phyloP scores from a whole-genome alignment of 1,140 invertebrate genomes.

The Eueides isabella region DNA sequence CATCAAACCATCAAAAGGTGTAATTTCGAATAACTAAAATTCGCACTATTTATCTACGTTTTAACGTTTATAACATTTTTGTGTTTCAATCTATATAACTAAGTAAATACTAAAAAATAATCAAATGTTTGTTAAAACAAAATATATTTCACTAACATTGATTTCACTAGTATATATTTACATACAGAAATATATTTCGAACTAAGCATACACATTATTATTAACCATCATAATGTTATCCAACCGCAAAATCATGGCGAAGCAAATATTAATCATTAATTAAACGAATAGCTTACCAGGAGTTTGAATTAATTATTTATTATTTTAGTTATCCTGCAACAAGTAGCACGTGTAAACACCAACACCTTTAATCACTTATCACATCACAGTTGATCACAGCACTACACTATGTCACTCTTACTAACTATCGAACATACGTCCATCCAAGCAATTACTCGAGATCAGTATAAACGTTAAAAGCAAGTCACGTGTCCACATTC shows the following conservation, averaged over 20 bases:
- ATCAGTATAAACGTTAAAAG: conserved; percentile 21
- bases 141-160: background rate
- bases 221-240: too few relatives aligned
- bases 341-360: background rate
- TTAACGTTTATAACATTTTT: too few relatives aligned
- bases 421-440: conserved; percentile 24
- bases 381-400: background rate
- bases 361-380: background rate
- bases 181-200: background rate
- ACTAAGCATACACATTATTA: background rate
- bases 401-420: background rate
- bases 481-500: conserved; percentile 33
- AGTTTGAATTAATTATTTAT: background rate
- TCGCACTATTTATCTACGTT: too few relatives aligned
- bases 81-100: too few relatives aligned
- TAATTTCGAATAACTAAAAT: too few relatives aligned
- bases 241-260: background rate
- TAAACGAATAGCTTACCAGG: background rate
- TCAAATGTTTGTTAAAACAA: too few relatives aligned
- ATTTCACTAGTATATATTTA: background rate
- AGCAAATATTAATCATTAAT: background rate
- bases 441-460: conserved; percentile 24
- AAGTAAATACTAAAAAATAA: too few relatives aligned
- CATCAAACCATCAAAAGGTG: too few relatives aligned
- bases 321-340: background rate